A percentile compares a stretch with the other conserved stretches of the same genome.
These are phyloP conservation scores for Eleginops maclovinus DNA, from an alignment of 2,113 vertebrate genomes.

Conservation along the genomic window DNA sequence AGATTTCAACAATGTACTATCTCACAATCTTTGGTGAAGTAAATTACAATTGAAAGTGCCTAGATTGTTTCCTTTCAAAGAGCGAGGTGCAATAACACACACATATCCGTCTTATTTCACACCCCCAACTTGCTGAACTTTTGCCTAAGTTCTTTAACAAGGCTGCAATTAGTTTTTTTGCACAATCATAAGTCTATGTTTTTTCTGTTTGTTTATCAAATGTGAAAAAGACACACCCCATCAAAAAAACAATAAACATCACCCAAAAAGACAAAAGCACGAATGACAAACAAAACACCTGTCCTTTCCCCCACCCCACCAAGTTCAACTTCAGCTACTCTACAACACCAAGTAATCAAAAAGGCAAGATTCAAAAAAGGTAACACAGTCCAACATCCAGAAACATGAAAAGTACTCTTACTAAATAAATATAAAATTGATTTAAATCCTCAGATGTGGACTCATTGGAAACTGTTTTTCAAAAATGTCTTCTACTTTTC, in stretches of 20 bases:
- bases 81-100: constrained; percentile 86
- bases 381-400: constrained; percentile 91
- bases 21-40: constrained; percentile 97
- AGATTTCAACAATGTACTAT: constrained; percentile 85
- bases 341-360: constrained; percentile 88
- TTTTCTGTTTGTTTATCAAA: constrained; percentile 84
- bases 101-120: constrained; percentile 82
- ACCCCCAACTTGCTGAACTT: constrained; percentile 81
- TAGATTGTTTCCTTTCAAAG: constrained; percentile 89
- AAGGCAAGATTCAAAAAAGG: constrained; percentile 91
- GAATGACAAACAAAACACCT: constrained; percentile 34
- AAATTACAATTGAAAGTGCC: constrained; percentile 94
- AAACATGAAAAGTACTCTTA: constrained; percentile 85
- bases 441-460: constrained; percentile 88
- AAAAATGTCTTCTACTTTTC: constrained; percentile 52
- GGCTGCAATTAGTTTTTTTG: constrained; percentile 86
- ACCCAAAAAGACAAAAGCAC: constrained; percentile 53
- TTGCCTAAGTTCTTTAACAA: constrained; percentile 84
- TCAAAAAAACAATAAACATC: constrained; percentile 82
- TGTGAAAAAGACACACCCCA: constrained; percentile 84
- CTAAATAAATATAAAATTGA: constrained; percentile 92
- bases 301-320: constrained; percentile 69
- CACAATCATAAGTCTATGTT: constrained; percentile 89
- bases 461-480: constrained; percentile 87
- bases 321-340: constrained; percentile 80